Evolutionary conservation across 1,140 invertebrate genomes (phyloP), one percentile per base, ranked within the genome.

Genomic region (Caenorhabditis briggsae): DNA sequence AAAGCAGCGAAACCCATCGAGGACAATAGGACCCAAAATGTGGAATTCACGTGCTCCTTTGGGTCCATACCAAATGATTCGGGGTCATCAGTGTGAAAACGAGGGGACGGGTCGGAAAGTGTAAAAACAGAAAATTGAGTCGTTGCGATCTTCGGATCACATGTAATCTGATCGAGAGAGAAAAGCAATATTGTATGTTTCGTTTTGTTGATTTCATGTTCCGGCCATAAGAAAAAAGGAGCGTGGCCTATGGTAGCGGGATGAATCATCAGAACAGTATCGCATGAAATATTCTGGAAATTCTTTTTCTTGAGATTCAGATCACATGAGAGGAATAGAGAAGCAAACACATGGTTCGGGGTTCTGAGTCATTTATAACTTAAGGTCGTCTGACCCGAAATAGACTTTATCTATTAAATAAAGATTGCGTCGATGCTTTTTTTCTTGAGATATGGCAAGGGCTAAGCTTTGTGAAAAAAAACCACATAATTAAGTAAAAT

Each of bases 141-240:
- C 70, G n/a, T 18, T 23, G 33, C 50, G 70, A 78, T 78, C 70
- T 78, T 46, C 70, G 70, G 12, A 78, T 78, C 70, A 78, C 33
- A 41, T 50, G 70, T 18, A 50, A 78, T 2, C 12, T 65, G 23
- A 20, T 65, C n/a, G 2, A 46, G 5, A 33, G 25, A 64, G 33
- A 33, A 3, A 33, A 33, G 33, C 33, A 33, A 64, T 7, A n/a
- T 16, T 58, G n/a, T 20, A 20, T 58, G 59, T 12, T 61, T 25
- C 25, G 59, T 61, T 61, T 61, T 25, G 59, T 61, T 61, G 56
- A 8, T 61, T 12, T 53, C 11, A 53, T 53, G 11, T 53, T 16
- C 5, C 12, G 33, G 33, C 33, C 33, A 33, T 33, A 11, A 16
- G 50, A 2, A 2, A 53, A 50, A 11, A 16, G 50, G 16, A 9